Conservation (phyloP, 2,888 invertebrate species). For the Eristalinus sepulchralis region DNA sequence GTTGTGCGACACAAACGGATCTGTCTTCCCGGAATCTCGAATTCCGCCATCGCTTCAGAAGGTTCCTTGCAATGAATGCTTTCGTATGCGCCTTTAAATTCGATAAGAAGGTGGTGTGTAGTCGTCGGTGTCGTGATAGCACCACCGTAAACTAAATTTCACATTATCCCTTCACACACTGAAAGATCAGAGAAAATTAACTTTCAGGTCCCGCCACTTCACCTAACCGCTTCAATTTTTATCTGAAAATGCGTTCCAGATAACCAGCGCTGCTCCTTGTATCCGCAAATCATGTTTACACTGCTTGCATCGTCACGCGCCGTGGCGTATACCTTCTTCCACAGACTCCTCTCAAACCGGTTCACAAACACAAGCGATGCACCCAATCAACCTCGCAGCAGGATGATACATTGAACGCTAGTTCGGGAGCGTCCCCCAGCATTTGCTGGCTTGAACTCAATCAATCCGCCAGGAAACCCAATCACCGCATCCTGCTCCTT, state of each 20-base stretch:
- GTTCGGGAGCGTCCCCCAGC: not conserved
- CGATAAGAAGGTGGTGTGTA: too few species aligned
- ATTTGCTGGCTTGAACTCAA: not conserved
- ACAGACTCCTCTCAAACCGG: not conserved
- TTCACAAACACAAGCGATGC: not conserved
- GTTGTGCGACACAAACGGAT: too few species aligned
- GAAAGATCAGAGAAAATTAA: too few species aligned
- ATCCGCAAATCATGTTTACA: not conserved
- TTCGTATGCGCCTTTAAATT: too few species aligned
- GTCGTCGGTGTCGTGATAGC: too few species aligned
- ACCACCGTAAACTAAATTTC: too few species aligned
- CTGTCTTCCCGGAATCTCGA: too few species aligned
- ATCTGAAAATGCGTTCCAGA: not conserved
- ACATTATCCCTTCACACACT: too few species aligned
- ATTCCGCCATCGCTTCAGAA: too few species aligned
- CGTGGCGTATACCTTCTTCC: not conserved
- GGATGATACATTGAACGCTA: not conserved
- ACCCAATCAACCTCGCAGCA: not conserved
- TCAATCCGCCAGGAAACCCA: slow-evolving; percentile 28
- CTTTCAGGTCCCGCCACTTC: too few species aligned
- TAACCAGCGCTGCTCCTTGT: not conserved
- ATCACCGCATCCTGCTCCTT: slow-evolving; percentile 20
- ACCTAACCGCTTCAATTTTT: too few species aligned
- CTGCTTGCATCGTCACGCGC: not conserved
- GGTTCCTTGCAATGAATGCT: too few species aligned